A percentile compares a stretch with the other conserved stretches of the same genome.
Evolutionary conservation across 2,888 invertebrate species (phyloP).

Genomic region (Syrphus vitripennis): DNA sequence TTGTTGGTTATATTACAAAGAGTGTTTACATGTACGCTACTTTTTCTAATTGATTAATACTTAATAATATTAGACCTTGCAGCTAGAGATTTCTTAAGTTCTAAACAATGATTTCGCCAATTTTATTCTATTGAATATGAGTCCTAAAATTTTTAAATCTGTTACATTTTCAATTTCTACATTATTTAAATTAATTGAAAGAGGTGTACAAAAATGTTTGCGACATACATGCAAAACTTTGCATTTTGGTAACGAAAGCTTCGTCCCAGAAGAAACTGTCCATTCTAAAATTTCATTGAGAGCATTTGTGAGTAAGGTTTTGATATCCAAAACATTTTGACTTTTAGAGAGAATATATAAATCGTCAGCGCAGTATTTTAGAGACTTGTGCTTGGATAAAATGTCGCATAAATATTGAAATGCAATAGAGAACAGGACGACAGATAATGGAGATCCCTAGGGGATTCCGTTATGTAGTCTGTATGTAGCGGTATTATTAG

Average conservation of each 20-base stretch:
- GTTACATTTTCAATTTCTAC: background rate
- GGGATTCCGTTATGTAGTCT: slow-evolving; percentile 25
- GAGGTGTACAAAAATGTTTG: background rate
- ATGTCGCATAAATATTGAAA: slow-evolving; percentile 45
- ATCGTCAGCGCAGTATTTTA: slow-evolving; percentile 12
- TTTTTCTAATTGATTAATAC: background rate
- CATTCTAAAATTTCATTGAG: slow-evolving; percentile 1
- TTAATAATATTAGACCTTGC: background rate
- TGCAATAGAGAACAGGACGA: slow-evolving; percentile 7
- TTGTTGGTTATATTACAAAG: background rate
- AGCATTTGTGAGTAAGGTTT: background rate
- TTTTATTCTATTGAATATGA: background rate
- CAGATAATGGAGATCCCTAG: slow-evolving; percentile 20
- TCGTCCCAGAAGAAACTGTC: background rate
- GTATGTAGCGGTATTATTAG: background rate
- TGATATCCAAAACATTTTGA: background rate
- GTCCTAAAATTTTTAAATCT: background rate
- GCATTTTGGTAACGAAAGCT: background rate
- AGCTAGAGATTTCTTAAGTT: background rate
- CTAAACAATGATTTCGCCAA: background rate
- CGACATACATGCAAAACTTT: background rate
- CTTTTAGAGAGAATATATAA: background rate
- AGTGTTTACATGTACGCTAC: background rate
- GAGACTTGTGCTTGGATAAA: background rate
- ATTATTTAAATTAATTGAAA: too few relatives aligned